Evolutionary conservation across 1,140 invertebrate genomes (phyloP).

Genomic region (Hyles euphorbiae): DNA sequence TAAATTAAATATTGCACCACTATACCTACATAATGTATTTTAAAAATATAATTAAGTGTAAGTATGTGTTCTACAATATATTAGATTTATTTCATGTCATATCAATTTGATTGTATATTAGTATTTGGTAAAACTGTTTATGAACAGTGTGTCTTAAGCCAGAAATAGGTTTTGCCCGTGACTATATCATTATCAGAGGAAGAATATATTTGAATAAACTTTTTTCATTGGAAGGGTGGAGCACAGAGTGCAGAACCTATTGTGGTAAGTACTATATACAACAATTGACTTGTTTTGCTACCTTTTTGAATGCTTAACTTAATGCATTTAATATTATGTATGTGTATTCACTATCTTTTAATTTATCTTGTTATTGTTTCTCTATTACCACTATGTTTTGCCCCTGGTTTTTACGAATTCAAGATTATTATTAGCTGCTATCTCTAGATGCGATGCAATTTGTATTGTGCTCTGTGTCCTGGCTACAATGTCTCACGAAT

Average conservation of each 20-base stretch:
- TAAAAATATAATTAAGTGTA: background rate
- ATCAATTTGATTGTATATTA: background rate
- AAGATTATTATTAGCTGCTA: constrained; percentile 66
- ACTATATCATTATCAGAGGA: background rate
- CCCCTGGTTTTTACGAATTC: constrained; percentile 22
- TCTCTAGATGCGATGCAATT: constrained; percentile 66
- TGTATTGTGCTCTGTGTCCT: constrained; percentile 46
- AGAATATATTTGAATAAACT: constrained; percentile 37
- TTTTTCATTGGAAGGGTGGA: constrained; percentile 85
- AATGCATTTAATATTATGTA: constrained; percentile 15
- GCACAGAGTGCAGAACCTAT: constrained; percentile 94
- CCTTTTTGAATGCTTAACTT: constrained; percentile 36
- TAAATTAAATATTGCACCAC: background rate
- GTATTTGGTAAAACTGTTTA: too few relatives aligned
- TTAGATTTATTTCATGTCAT: background rate
- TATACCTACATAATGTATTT: background rate
- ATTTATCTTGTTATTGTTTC: constrained; percentile 24
- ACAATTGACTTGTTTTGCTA: constrained; percentile 26
- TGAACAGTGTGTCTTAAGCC: too few relatives aligned
- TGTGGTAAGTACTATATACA: constrained; percentile 85
- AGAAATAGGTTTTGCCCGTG: background rate
- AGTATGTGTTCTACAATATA: background rate
- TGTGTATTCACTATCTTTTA: constrained; percentile 24
- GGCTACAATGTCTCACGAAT: constrained; percentile 8
- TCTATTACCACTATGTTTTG: constrained; percentile 29